Evolutionary conservation across 2,797 vertebrate species (phyloP), one percentile per base, ranked within the genome.

Genomic region (Ctenopoma kingsleyae): DNA sequence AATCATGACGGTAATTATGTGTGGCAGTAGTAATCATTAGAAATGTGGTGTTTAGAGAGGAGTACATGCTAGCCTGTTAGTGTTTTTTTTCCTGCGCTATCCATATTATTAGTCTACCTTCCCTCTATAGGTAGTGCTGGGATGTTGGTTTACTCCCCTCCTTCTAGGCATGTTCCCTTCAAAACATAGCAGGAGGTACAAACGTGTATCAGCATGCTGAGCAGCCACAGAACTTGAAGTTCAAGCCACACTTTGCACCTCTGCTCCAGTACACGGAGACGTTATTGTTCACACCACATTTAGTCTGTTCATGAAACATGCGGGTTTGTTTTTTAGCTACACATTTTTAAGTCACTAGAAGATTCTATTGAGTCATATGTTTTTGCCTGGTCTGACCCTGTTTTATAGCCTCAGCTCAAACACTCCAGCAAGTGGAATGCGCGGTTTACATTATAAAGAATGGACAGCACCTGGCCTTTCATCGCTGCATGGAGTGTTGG

Each of bases 1-100:
- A 84, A 80, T 60, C 74, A 92, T 92, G 91, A 91, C 89, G 89
- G 92, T 92, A 93, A 93, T 68, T 82, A 78, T 82, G 19, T 48
- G 4, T 9, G 61, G 19, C 40, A 46, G 62, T 78, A 81, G 76
- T 8, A 55, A 16, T n/a, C 3, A 2, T 46, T 71, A 70, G 68
- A 68, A 17, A 1, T 16, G 46, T 79, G 54, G 30, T 69, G 44
- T 84, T 66, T 74, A 71, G 53, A 80, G 48, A 67, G 27, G 2
- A 41, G 32, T 38, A 46, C 44, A 41, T 67, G 50, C 58, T 47
- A 53, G 65, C 62, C 35, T 80, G 71, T 67, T 56, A 63, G 56
- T 69, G 12, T 47, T n/a, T 9, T n/a, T 9, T 25, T 68, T 70
- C 8, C 59, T 66, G 74, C 60, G 51, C 36, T 41, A 61, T 38